Evolutionary conservation across 2,113 vertebrate genomes (phyloP), one percentile per base, ranked within the genome.

Genomic region (Vidua chalybeata): DNA sequence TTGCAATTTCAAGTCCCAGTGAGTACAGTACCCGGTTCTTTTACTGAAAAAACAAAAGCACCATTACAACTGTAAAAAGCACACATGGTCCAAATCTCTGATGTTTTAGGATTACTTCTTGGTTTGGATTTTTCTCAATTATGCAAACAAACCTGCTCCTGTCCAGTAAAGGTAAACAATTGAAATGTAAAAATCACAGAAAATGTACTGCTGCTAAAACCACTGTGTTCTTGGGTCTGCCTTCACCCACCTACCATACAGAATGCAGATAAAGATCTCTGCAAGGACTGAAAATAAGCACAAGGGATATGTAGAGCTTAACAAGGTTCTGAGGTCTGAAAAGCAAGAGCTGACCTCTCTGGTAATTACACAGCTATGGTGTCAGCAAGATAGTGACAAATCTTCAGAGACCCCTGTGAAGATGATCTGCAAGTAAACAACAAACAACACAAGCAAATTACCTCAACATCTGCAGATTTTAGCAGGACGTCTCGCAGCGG

Each of bases 401-500:
- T 48, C 61, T 43, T 90, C 55, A 88, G 84, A 79, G 5, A 45
- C 31, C 39, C 16, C 82, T 62, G 46, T 30, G n/a, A 90, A 59
- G 23, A 55, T 63, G 79, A 84, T 51, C 41, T 45, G 58, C 55
- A 91, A 87, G 62, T 73, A 85, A 95, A 92, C 54, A 95, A 80
- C 31, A 88, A 62, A 43, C 43, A 94, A 18, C 5, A 19, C 74
- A 88, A 94, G 52, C 33, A 89, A 93, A 86, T 97, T 94, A 99
- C 99, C 99, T 99, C 98, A 15, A 98, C 98, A 24, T 99, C 98
- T 13, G 99, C 98, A 30, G 99, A 99, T 94, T 98, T 97, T 87
- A 99, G 94, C 86, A 99, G 97, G 80, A 99, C 98, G 18, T 99
- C 99, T 95, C 99, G 97, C 91, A 99, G 99, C 0, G 98, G 98